Evolutionary conservation across 1,140 invertebrate species (phyloP), one percentile per base, ranked within the genome.

Genomic region (Drosophila sproati): DNA sequence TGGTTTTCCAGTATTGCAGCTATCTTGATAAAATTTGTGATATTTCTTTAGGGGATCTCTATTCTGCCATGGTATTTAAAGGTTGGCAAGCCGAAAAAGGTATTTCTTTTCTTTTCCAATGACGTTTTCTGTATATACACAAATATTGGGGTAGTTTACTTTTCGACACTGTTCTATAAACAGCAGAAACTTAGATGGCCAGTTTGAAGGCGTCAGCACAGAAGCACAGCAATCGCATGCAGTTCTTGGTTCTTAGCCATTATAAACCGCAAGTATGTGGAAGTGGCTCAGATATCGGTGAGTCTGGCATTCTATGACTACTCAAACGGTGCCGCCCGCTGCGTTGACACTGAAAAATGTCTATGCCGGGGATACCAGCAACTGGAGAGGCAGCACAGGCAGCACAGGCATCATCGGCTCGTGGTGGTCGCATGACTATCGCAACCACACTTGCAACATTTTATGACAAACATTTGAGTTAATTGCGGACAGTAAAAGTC

Each of bases 381-480:
- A 29, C 34, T 10, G 35, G 28, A 39, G 51, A 4, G 20, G 32
- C 61, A 52, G 28, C 67, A 51, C 1, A 20, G 20, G 35, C 55
- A 51, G 32, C 47, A 3, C 8, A 3, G 8, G 39, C 2, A 10
- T 2, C 2, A 61, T 31, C n/a, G 7, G 62, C 61, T 48, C 39
- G 39, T 77, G 74, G 66, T 56, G 62, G 69, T 61, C 74, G 62
- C 78, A 70, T 54, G 81, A 35, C 56, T 35, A 60, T 67, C 56
- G 62, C 70, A 59, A 73, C 61, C 56, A 66, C 71, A 75, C 70
- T 70, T 67, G 69, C 80, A 80, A 78, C 85, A 83, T 79, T 88
- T 88, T 85, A 88, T 88, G 85, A 89, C 80, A 88, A 85, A 85
- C 85, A 88, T 89, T 89, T 89, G 71, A 83, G 85, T 80, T 88